phyloP scores from a whole-genome alignment of 2,113 vertebrate species.

The Dissostichus mawsoni region DNA sequence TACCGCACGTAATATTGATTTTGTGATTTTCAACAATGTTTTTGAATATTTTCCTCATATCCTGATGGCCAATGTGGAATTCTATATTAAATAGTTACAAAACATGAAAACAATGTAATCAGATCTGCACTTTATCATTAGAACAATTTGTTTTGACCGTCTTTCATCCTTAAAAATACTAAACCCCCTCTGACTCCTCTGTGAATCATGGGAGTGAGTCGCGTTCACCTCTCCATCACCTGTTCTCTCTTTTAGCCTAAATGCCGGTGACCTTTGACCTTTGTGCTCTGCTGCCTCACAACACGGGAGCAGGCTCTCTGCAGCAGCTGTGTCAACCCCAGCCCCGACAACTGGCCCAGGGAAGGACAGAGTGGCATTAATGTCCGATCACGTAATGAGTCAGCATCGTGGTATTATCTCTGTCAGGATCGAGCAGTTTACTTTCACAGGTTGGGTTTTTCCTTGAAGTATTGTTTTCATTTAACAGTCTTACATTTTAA shows the following conservation, averaged over 20 bases:
- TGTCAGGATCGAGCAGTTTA: slow-evolving; percentile 22
- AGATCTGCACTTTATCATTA: background rate
- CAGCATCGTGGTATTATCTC: slow-evolving; percentile 56
- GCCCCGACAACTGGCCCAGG: slow-evolving; percentile 80
- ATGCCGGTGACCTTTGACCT: slow-evolving; percentile 81
- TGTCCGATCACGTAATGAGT: slow-evolving; percentile 71
- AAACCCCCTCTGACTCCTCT: slow-evolving; percentile 23
- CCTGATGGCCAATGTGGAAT: background rate
- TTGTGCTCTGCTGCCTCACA: slow-evolving; percentile 74
- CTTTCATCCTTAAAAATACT: background rate
- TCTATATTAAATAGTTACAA: background rate
- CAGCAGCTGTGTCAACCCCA: slow-evolving; percentile 86
- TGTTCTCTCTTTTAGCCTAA: slow-evolving; percentile 83
- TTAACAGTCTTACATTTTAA: background rate
- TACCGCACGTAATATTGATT: too few relatives aligned
- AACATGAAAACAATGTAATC: background rate
- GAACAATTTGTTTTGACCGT: background rate
- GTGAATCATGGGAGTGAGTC: slow-evolving; percentile 34
- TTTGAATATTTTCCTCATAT: too few relatives aligned
- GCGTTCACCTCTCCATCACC: slow-evolving; percentile 78
- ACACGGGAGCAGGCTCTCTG: slow-evolving; percentile 69
- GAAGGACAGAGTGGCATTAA: slow-evolving; percentile 77
- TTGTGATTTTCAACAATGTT: too few relatives aligned
- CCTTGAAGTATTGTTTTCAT: background rate
- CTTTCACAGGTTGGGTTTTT: slow-evolving; percentile 5